A percentile compares a stretch with the other conserved stretches of the same genome.
phyloP scores from a whole-genome alignment of 1,140 invertebrate species.

The Dendroctonus valens region DNA sequence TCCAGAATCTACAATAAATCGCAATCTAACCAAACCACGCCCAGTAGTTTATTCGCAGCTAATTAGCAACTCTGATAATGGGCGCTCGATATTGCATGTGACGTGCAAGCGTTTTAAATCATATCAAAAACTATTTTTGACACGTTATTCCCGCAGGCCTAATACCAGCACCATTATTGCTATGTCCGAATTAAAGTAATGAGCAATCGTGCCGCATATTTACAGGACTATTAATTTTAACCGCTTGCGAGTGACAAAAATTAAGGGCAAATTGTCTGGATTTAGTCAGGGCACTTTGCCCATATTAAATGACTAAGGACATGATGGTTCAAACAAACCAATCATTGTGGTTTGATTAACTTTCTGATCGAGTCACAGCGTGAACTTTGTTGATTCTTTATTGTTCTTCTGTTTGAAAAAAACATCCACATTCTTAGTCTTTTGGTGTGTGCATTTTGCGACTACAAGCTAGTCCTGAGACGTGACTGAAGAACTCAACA shows the following conservation, averaged over 20 bases:
- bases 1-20: too few relatives aligned
- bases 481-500: too few relatives aligned
- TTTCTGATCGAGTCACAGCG: too few relatives aligned
- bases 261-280: neutral
- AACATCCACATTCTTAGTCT: too few relatives aligned
- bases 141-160: constrained; percentile 12
- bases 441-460: too few relatives aligned
- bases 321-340: too few relatives aligned
- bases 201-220: constrained; percentile 20
- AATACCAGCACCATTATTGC: constrained; percentile 22
- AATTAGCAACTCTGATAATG: constrained; percentile 1
- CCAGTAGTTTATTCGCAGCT: constrained; percentile 11
- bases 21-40: neutral
- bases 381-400: too few relatives aligned
- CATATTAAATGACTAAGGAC: too few relatives aligned
- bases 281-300: constrained; percentile 3
- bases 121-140: constrained; percentile 26
- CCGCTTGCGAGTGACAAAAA: constrained; percentile 15
- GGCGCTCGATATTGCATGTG: constrained; percentile 11
- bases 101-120: constrained; percentile 25
- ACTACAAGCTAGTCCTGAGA: too few relatives aligned
- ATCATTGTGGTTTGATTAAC: too few relatives aligned
- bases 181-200: constrained; percentile 26
- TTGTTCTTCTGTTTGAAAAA: too few relatives aligned
- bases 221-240: constrained; percentile 22